phyloP scores from a whole-genome alignment of 1,140 invertebrate genomes.

The Trinorchestia longiramus region DNA sequence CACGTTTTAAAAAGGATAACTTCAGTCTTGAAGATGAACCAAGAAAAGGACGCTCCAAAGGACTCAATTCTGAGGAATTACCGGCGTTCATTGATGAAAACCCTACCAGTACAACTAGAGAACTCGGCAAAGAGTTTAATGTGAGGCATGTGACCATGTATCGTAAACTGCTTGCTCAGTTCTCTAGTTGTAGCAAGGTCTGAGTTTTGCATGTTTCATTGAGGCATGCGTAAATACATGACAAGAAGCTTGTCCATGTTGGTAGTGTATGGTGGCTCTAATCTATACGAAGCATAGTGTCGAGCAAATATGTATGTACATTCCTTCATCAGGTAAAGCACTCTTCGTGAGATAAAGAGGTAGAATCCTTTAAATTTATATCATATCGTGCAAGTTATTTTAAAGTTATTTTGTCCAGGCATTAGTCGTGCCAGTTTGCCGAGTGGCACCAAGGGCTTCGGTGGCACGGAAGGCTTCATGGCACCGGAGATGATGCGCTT shows the following conservation, averaged over 20 bases:
- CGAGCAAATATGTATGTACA: background rate
- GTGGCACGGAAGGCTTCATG: constrained; percentile 98
- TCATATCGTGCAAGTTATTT: background rate
- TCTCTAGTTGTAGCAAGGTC: too few species aligned
- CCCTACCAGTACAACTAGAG: too few species aligned
- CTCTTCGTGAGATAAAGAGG: background rate
- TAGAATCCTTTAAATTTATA: background rate
- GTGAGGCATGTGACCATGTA: too few species aligned
- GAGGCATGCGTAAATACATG: background rate
- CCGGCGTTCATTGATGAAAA: too few species aligned
- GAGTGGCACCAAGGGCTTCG: constrained; percentile 96
- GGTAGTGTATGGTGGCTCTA: background rate
- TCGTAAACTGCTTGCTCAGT: too few species aligned
- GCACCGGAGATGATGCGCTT: constrained; percentile 98
- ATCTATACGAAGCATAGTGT: background rate
- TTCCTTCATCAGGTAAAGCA: background rate
- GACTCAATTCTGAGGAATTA: too few species aligned
- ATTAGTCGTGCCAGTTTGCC: constrained; percentile 90
- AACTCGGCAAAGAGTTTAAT: too few species aligned
- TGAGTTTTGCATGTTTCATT: background rate
- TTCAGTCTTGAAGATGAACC: too few species aligned
- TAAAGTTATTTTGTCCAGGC: constrained; percentile 71
- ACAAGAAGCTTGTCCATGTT: background rate
- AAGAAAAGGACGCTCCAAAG: too few species aligned
- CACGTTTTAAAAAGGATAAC: too few species aligned